phyloP scores from a whole-genome alignment of 2,797 vertebrate genomes.

The Pseudochirops corinnae region DNA sequence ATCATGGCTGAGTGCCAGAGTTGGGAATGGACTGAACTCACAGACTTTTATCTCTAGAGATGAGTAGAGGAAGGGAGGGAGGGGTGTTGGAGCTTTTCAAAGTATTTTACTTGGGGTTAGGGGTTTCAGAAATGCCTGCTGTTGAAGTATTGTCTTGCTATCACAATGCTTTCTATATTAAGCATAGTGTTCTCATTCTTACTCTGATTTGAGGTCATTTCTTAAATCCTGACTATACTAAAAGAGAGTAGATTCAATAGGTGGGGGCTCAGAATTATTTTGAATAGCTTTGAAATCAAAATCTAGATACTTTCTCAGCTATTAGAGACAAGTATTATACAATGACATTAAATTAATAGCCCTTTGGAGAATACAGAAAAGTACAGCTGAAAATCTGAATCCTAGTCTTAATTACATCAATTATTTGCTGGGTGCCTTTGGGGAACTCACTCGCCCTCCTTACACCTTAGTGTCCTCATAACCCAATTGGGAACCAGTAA shows the following conservation, averaged over 20 bases:
- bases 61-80: background rate
- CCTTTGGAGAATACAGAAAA: background rate
- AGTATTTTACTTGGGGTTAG: background rate
- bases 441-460: background rate
- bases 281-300: background rate
- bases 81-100: background rate
- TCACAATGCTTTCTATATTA: conserved; percentile 3
- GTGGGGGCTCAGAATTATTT: background rate
- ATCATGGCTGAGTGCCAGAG: background rate
- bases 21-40: background rate
- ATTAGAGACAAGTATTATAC: background rate
- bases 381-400: background rate
- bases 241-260: background rate
- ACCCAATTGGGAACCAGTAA: background rate
- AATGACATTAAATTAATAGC: background rate
- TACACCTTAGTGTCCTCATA: background rate
- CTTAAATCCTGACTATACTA: background rate
- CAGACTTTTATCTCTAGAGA: background rate
- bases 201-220: background rate
- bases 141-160: background rate
- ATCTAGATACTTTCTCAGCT: background rate
- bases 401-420: background rate
- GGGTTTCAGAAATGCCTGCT: background rate
- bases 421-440: background rate
- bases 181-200: conserved; percentile 2